Evolutionary conservation across 2,797 vertebrate species (phyloP).

Genomic region (Prionace glauca): DNA sequence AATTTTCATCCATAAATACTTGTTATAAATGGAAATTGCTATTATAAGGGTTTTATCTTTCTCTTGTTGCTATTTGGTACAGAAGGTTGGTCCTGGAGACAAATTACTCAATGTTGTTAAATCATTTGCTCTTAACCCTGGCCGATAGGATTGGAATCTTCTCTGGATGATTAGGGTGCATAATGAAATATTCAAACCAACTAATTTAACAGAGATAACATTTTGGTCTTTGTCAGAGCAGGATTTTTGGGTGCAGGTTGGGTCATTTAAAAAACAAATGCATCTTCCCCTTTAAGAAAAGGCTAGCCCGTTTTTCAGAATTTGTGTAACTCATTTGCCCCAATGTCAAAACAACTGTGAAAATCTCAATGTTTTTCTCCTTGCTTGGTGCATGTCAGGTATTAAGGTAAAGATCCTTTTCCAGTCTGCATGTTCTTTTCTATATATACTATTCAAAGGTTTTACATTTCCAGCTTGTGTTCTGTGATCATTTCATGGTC

Average conservation of each 20-base stretch:
- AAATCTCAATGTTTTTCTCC: not conserved
- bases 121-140: constrained; percentile 5
- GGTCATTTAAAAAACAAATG: not conserved
- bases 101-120: constrained; percentile 1
- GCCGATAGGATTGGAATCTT: not conserved
- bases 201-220: not conserved
- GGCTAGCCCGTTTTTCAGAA: not conserved
- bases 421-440: not conserved
- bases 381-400: not conserved
- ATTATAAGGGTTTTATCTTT: constrained; percentile 34
- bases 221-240: not conserved
- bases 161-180: not conserved
- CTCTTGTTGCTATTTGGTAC: constrained; percentile 22
- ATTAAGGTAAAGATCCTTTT: not conserved
- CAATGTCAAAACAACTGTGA: not conserved
- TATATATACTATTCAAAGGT: too few relatives aligned
- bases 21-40: constrained; percentile 33
- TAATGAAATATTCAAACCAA: not conserved
- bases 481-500: not conserved
- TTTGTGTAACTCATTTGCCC: not conserved
- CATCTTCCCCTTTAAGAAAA: not conserved
- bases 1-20: constrained; percentile 29
- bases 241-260: not conserved
- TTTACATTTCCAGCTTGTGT: not conserved
- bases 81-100: constrained; percentile 11